phyloP scores from a whole-genome alignment of 2,888 invertebrate species.

The Caenorhabditis sinica region DNA sequence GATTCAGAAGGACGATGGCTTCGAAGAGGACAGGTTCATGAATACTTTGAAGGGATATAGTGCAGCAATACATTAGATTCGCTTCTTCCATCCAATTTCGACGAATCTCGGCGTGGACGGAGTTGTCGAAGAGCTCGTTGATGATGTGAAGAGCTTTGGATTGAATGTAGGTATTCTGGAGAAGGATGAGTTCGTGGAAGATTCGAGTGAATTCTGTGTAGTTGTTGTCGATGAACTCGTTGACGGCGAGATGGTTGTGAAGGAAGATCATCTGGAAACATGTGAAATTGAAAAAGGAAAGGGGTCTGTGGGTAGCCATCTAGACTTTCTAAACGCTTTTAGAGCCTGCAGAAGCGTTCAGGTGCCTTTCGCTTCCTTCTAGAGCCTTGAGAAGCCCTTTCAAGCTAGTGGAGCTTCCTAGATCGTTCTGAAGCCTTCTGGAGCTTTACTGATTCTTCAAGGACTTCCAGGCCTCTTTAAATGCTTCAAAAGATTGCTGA shows the following conservation, averaged over 20 bases:
- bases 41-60: conserved; percentile 19
- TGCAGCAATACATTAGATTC: conserved; percentile 4
- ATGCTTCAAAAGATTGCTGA: too few relatives aligned
- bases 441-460: too few relatives aligned
- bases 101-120: background rate
- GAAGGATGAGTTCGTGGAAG: conserved; percentile 25
- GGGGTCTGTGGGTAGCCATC: too few relatives aligned
- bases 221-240: conserved; percentile 22
- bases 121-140: background rate
- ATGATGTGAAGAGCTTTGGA: conserved; percentile 30
- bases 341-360: too few relatives aligned
- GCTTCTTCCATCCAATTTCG: conserved; percentile 9
- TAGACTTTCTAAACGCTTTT: too few relatives aligned
- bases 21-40: conserved; percentile 17
- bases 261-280: conserved; percentile 42
- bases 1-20: conserved; percentile 16
- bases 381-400: too few relatives aligned
- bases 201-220: conserved; percentile 6
- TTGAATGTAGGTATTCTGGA: conserved; percentile 47
- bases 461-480: background rate
- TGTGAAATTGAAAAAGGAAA: background rate
- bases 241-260: conserved; percentile 4
- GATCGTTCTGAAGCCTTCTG: too few relatives aligned
- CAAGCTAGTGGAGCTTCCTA: background rate
- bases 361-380: too few relatives aligned